Evolutionary conservation across 1,140 invertebrate species (phyloP), one percentile per base, ranked within the genome.

Genomic region (Drosophila melanica): DNA sequence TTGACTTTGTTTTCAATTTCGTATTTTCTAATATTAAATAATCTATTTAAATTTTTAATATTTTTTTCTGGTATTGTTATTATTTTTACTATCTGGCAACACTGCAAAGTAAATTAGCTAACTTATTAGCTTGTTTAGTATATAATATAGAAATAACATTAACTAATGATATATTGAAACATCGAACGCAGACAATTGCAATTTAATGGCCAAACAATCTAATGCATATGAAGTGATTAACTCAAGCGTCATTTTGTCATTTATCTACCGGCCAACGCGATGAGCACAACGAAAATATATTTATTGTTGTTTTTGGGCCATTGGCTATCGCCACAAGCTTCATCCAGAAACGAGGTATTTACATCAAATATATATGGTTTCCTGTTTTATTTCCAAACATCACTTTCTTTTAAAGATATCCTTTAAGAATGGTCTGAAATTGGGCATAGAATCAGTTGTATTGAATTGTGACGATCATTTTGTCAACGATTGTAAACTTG

Each of bases 401-500:
- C 11, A 12, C 9, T 18, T 44, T 6, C 1, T 9, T n/a, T 4
- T 12, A n/a, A 44, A 63, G 62, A 14, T 47, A 8, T 20, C n/a
- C 7, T 9, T 0, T 7, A 62, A n/a, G 2, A 41, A 30, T 10
- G 48, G 50, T 4, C 10, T 58, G 20, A 67, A 58, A 16, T 10
- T 58, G 9, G 42, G 2, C 14, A 41, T 58, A 1, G 33, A 58
- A 16, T 44, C 64, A 16, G 30, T 33, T 1, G 9, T 27, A 30
- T 27, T 57, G 2, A 44, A 44, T 10, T 68, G 54, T 50, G 57
- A 68, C 60, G 8, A 50, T 11, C 23, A 68, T 42, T 33, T 11
- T 45, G 55, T 68, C 7, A 18, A 3, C 4, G 12, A 35, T 5
- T 59, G 44, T 8, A 2, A 14, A 0, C 7, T 6, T 14, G 33